These are phyloP conservation scores for Passer montanus DNA, from an alignment of 2,113 vertebrate species.

Conservation along the genomic window DNA sequence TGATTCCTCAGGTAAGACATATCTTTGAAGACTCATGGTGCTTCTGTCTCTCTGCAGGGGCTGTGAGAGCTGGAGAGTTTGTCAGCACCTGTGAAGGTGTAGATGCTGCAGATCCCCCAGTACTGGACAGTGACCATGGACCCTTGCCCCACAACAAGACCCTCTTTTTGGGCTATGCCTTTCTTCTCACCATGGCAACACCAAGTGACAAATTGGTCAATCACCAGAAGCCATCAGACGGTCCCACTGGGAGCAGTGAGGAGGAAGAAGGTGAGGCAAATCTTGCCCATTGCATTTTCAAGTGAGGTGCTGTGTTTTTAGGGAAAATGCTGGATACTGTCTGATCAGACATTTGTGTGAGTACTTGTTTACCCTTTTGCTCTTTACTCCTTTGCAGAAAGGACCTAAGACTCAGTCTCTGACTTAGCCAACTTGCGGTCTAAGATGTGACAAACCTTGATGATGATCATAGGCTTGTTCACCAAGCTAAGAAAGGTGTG, in stretches of 20 bases:
- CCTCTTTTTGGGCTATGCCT: slow-evolving; percentile 94
- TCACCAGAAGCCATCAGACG: slow-evolving; percentile 67
- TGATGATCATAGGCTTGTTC: background rate
- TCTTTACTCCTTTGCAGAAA: background rate
- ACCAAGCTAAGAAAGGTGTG: background rate
- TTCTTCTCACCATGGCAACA: slow-evolving; percentile 91
- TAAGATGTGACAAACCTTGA: background rate
- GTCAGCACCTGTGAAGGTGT: slow-evolving; percentile 80
- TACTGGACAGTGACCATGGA: slow-evolving; percentile 78
- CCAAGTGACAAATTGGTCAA: slow-evolving; percentile 82
- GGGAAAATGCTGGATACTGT: background rate
- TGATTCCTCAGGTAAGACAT: background rate
- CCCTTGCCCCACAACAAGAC: slow-evolving; percentile 88
- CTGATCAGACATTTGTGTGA: background rate
- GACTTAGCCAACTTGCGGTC: background rate
- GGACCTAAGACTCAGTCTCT: background rate
- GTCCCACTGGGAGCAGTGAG: slow-evolving; percentile 73
- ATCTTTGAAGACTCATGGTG: background rate
- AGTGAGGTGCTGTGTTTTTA: background rate
- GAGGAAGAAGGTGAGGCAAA: slow-evolving; percentile 87
- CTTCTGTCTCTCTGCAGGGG: slow-evolving; percentile 42
- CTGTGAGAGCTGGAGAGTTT: slow-evolving; percentile 64
- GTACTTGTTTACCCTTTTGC: background rate
- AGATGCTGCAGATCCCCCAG: slow-evolving; percentile 65
- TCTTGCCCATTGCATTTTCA: background rate